Conservation (phyloP, 2,888 invertebrate species). For the Caenorhabditis sulstoni region DNA sequence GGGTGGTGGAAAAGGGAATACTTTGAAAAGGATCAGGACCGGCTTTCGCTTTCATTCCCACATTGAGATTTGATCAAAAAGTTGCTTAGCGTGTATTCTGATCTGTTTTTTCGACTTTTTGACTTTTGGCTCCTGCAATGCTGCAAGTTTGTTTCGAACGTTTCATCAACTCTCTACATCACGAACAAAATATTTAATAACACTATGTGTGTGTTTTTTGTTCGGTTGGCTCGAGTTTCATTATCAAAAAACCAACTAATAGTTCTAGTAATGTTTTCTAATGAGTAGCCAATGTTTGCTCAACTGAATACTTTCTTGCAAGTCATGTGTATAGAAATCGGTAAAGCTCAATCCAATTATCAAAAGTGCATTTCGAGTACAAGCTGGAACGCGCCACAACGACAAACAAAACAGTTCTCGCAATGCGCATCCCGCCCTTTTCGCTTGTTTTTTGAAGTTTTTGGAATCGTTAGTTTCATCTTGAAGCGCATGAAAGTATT, state of each 20-base stretch:
- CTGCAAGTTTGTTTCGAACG: neutral
- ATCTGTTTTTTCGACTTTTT: neutral
- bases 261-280: constrained; percentile 26
- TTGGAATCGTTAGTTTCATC: no score
- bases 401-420: constrained; percentile 14
- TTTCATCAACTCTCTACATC: constrained; percentile 3
- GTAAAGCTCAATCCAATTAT: constrained; percentile 17
- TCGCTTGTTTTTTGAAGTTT: neutral
- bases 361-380: constrained; percentile 39
- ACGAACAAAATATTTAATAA: constrained; percentile 6
- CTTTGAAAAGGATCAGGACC: constrained; percentile 6
- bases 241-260: constrained; percentile 15
- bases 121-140: neutral
- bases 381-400: constrained; percentile 12
- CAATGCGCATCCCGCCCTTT: neutral
- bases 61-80: neutral
- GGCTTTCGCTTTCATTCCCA: neutral
- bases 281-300: constrained; percentile 30
- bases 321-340: constrained; percentile 34
- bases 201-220: neutral
- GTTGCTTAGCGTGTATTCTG: neutral
- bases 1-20: constrained; percentile 47
- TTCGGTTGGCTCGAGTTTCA: constrained; percentile 3
- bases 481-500: no score
- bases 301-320: constrained; percentile 35